Evolutionary conservation across 2,113 vertebrate genomes (phyloP), one percentile per base, ranked within the genome.

Genomic region (Macroglossus sobrinus): DNA sequence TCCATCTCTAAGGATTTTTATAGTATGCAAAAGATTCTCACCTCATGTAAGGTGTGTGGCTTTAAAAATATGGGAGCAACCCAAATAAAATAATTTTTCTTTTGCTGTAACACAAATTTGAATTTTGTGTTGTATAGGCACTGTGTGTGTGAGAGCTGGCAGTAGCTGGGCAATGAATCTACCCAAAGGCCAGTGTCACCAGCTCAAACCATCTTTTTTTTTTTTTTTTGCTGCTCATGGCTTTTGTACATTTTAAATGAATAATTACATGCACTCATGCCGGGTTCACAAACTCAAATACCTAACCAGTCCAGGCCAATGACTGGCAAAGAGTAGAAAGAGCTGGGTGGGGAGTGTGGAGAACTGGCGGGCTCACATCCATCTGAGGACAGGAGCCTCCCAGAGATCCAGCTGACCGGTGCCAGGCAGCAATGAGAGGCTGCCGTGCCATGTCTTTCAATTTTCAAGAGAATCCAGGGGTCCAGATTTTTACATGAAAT

Each of bases 391-490:
- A 88, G 45, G 89, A 40, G 10, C 7, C 55, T 45, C 40, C 13
- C 26, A 50, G 74, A 50, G 7, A 6, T 86, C 18, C 4, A 76
- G 78, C 22, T 78, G 78, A 75, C 40, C 18, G 21, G 28, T 11
- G 33, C 61, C 72, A 72, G 84, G 14, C 26, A 78, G 76, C 61
- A 91, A 81, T 30, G 16, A 13, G 43, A 33, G 18, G 22, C 12
- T 40, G 45, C 38, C 35, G 55, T 55, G 50, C 75, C n/a, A 18
- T 53, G 7, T 40, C 14, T 92, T 93, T 24, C n/a, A 75, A 28
- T 57, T 79, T 93, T 45, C 45, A 79, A 86, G 63, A 89, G 19
- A 92, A 74, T 91, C 38, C 76, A 82, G 26, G 92, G 94, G 88
- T 81, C 64, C 6, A 53, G 33, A 85, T 53, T 92, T 94, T 96